Percentiles rank a stretch among this genome's conserved stretches.
Conservation (phyloP, 1,140 invertebrate genomes). For the Zaprionus vittiger region DNA sequence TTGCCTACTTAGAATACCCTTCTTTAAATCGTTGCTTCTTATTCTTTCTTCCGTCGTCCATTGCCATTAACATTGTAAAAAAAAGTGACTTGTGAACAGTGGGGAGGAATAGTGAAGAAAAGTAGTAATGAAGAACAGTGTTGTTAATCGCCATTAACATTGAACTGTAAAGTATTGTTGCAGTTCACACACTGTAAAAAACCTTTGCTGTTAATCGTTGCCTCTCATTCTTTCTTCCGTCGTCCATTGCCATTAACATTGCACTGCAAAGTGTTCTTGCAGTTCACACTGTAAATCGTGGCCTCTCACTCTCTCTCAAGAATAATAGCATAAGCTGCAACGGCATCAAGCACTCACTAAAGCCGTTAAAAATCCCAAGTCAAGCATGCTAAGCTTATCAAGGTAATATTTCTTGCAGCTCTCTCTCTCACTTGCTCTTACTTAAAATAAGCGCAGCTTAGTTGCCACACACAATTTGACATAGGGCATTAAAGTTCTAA, state of each 20-base stretch:
- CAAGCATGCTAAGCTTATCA: constrained; percentile 26
- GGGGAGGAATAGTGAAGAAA: too few species aligned
- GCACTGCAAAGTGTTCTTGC: neutral
- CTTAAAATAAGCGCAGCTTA: constrained; percentile 22
- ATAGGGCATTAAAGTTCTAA: constrained; percentile 23
- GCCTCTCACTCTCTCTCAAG: neutral
- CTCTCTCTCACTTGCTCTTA: neutral
- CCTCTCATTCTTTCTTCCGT: neutral
- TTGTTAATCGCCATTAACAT: neutral
- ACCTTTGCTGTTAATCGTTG: neutral
- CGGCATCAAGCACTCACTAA: neutral
- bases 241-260: neutral
- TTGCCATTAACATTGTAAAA: too few species aligned
- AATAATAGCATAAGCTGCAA: neutral
- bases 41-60: too few species aligned
- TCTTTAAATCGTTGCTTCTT: too few species aligned
- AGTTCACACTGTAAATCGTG: neutral
- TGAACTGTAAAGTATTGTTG: constrained; percentile 1
- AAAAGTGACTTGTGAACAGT: too few species aligned
- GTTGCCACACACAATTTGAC: constrained; percentile 20
- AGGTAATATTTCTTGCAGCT: constrained; percentile 13
- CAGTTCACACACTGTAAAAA: neutral
- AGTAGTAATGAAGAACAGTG: too few species aligned
- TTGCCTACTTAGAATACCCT: neutral
- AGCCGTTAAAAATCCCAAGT: constrained; percentile 19